These are phyloP conservation scores for Blera fallax DNA, from an alignment of 2,888 invertebrate species.

Conservation along the genomic window DNA sequence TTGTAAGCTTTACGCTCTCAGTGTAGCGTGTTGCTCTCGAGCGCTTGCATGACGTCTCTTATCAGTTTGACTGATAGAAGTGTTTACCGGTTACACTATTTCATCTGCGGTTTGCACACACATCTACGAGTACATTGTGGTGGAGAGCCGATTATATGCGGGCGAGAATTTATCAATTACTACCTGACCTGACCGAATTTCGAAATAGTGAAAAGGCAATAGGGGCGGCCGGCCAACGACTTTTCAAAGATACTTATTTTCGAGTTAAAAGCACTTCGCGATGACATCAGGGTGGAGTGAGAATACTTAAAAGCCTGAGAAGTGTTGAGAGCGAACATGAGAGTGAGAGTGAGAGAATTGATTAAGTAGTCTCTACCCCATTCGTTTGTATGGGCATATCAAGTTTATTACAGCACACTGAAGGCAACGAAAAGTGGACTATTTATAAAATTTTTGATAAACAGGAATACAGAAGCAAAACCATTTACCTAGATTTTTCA, in stretches of 20 bases:
- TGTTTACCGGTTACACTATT: conserved; percentile 2
- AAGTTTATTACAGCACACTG: conserved; percentile 13
- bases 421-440: conserved; percentile 14
- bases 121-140: too few relatives aligned
- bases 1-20: conserved; percentile 38
- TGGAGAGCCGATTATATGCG: not conserved
- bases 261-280: conserved; percentile 19
- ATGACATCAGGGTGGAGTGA: conserved; percentile 23
- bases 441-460: not conserved
- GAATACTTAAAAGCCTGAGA: not conserved
- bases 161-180: conserved; percentile 36
- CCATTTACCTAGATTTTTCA: too few relatives aligned
- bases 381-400: conserved; percentile 8
- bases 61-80: conserved; percentile 49
- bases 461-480: too few relatives aligned
- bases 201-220: conserved; percentile 22
- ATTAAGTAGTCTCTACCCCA: conserved; percentile 10
- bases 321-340: not conserved
- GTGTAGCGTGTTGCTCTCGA: not conserved
- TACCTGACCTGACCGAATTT: conserved; percentile 72
- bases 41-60: conserved; percentile 38
- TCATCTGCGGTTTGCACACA: not conserved
- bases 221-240: conserved; percentile 52
- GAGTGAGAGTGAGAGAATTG: conserved; percentile 14
- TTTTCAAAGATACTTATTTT: conserved; percentile 13